Percentiles rank a stretch among this genome's conserved stretches.
These are phyloP conservation scores for Fragum sueziense DNA, from an alignment of 2,888 invertebrate genomes.

Conservation along the genomic window DNA sequence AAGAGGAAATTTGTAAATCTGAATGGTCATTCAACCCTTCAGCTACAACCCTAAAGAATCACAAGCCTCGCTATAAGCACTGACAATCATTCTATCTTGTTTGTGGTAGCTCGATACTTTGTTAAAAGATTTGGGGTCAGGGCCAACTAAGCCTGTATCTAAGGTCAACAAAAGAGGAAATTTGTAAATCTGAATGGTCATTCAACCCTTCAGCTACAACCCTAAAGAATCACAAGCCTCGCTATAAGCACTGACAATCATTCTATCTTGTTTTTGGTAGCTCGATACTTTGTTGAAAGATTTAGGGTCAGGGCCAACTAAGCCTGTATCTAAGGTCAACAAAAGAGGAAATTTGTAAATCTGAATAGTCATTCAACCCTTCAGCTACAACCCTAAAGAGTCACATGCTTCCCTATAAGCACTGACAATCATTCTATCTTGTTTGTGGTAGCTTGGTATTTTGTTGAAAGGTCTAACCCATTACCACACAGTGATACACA, in stretches of 20 bases:
- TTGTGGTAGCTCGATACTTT: too few relatives aligned
- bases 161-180: too few relatives aligned
- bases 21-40: background rate
- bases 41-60: background rate
- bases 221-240: slow-evolving; percentile 44
- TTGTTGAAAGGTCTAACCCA: too few relatives aligned
- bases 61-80: background rate
- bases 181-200: too few relatives aligned
- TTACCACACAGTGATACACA: too few relatives aligned
- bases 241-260: slow-evolving; percentile 69
- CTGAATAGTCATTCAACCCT: too few relatives aligned
- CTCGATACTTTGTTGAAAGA: slow-evolving; percentile 82
- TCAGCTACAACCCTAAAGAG: background rate
- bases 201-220: too few relatives aligned
- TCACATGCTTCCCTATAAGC: slow-evolving; percentile 64
- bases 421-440: slow-evolving; percentile 65
- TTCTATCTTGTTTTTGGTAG: slow-evolving; percentile 69
- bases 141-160: too few relatives aligned
- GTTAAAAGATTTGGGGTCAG: too few relatives aligned
- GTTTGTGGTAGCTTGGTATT: slow-evolving; percentile 72
- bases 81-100: too few relatives aligned
- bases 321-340: too few relatives aligned
- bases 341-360: too few relatives aligned
- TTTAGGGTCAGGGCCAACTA: slow-evolving; percentile 91
- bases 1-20: background rate